A percentile compares a stretch with the other conserved stretches of the same genome.
Evolutionary conservation across 2,888 invertebrate genomes (phyloP).

Genomic region (Sepioteuthis lessoniana): DNA sequence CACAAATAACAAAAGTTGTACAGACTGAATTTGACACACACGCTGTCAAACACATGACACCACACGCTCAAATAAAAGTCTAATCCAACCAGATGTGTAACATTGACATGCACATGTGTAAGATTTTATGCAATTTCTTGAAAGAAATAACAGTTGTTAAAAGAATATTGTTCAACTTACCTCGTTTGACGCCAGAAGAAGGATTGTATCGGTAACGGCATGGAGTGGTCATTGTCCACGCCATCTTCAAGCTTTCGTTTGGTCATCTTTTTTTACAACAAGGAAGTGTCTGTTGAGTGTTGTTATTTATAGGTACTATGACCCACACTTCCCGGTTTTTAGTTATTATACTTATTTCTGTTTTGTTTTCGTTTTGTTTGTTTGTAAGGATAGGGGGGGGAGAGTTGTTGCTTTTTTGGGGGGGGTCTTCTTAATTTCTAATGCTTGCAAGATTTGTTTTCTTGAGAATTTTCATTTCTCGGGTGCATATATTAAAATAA

Average conservation of each 20-base stretch:
- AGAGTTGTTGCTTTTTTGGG: too few relatives aligned
- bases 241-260: conserved; percentile 69
- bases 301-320: background rate
- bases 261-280: conserved; percentile 60
- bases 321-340: too few relatives aligned
- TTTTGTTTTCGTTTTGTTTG: too few relatives aligned
- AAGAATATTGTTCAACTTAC: conserved; percentile 73
- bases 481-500: background rate
- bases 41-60: too few relatives aligned
- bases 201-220: conserved; percentile 96
- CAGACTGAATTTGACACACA: too few relatives aligned
- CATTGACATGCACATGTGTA: too few relatives aligned
- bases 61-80: background rate
- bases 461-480: background rate
- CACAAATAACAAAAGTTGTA: background rate
- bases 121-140: too few relatives aligned
- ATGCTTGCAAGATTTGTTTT: background rate
- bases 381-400: too few relatives aligned
- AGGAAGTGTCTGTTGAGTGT: background rate
- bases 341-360: background rate
- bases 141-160: background rate
- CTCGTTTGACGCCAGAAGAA: conserved; percentile 97
- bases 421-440: background rate
- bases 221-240: conserved; percentile 71
- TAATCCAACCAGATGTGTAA: too few relatives aligned